Base-by-base conservation (phyloP, 2,797 vertebrate species). In the Eleutherodactylus coqui region DNA sequence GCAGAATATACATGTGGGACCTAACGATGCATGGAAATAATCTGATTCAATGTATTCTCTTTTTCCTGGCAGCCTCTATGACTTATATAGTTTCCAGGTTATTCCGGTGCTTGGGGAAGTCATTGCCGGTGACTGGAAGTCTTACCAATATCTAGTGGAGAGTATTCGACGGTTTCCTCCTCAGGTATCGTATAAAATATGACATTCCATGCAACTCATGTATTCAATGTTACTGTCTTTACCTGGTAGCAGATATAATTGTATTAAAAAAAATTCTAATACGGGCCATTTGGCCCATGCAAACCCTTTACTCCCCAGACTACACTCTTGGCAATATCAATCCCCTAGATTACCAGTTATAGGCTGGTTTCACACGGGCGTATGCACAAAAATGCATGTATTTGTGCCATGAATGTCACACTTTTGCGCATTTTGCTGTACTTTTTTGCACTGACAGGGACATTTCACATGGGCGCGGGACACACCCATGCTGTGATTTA, bases 121-220 rank as follows among this genome's bases (percentile, higher is more conserved):
- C 83, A 97, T 99, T 0, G 97, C 97, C 83, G 97, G 96, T 88
- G 97, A 99, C 92, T 99, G 98, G 98, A 99, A 96, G 86, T 97
- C 98, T 1, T 99, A 99, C 87, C 97, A 99, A 86, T 99, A 99
- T 90, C 94, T 99, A 14, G 97, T 99, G 49, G 97, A 99, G 90
- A 99, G 98, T 89, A 99, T 99, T 88, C 94, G 96, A 73, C 95
- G 90, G 86, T 99, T 99, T 87, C 98, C 97, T 0, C 91, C 95
- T 80, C 98, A 99, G 96, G 97, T 99, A 91, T 64, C n/a, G 32
- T 62, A 69, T 27, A 29, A 49, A 11, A 24, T 2, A 2, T 45
- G 13, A 27, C 10, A 41, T 24, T 41, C 67, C 3, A 69, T 69
- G 17, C 7, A 21, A 10, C 34, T 69, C 67, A 24, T 24, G 10